Conservation (phyloP, 1,140 invertebrate species). For the Aphelinus certus region DNA sequence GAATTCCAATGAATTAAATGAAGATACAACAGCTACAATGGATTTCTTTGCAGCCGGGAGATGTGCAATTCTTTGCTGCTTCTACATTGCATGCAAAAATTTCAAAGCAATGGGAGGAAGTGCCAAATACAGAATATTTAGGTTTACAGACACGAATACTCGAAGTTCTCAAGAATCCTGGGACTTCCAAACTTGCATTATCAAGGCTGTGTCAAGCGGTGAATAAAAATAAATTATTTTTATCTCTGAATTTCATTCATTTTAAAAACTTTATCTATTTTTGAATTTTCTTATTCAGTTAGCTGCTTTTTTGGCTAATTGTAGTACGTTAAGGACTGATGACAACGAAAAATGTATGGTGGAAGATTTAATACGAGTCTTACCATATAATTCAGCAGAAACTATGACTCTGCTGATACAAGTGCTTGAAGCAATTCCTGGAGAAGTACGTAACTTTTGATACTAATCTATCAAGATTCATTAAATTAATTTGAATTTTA, state of each 20-base stretch:
- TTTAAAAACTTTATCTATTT: neutral
- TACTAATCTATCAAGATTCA: no score
- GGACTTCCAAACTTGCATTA: slow-evolving; percentile 84
- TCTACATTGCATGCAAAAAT: slow-evolving; percentile 89
- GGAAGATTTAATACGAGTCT: slow-evolving; percentile 55
- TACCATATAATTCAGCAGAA: slow-evolving; percentile 52
- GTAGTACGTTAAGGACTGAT: slow-evolving; percentile 40
- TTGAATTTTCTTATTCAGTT: slow-evolving; percentile 48
- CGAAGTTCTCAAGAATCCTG: slow-evolving; percentile 75
- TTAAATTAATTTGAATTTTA: no score
- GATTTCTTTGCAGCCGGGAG: slow-evolving; percentile 72
- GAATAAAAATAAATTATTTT: slow-evolving; percentile 43
- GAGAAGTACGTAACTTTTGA: slow-evolving; percentile 71
- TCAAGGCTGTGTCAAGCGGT: slow-evolving; percentile 89
- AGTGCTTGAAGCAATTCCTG: slow-evolving; percentile 80
- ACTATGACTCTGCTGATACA: slow-evolving; percentile 50
- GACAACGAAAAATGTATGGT: slow-evolving; percentile 51
- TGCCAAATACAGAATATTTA: slow-evolving; percentile 80
- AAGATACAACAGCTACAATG: no score
- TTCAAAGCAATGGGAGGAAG: slow-evolving; percentile 84
- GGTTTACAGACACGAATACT: slow-evolving; percentile 80
- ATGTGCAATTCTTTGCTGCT: slow-evolving; percentile 93
- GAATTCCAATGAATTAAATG: neutral
- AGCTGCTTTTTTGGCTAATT: slow-evolving; percentile 54
- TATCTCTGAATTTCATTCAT: neutral